phyloP scores from a whole-genome alignment of 1,140 invertebrate species.

The Drosophila serrata region DNA sequence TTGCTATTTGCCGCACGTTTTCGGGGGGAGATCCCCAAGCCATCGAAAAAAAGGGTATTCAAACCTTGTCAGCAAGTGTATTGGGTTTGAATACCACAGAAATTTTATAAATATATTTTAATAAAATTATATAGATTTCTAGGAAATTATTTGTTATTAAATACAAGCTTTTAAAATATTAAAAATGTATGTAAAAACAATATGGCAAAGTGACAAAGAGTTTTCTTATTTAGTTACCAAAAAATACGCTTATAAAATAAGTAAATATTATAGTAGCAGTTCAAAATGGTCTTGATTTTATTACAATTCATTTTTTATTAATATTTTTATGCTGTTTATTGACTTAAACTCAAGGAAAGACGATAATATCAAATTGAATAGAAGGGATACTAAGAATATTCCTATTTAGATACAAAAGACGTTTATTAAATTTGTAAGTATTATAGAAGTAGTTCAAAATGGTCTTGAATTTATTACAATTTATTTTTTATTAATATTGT shows the following conservation, averaged over 20 bases:
- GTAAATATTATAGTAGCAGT: not conserved
- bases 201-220: too few species aligned
- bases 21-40: not conserved
- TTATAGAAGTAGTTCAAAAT: not conserved
- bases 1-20: constrained; percentile 40
- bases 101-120: not conserved
- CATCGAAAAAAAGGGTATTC: constrained; percentile 18
- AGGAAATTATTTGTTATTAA: not conserved
- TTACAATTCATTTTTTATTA: not conserved
- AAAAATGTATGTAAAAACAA: too few species aligned
- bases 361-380: too few species aligned
- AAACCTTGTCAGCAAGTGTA: not conserved
- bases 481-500: too few species aligned
- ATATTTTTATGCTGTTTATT: too few species aligned
- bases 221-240: not conserved
- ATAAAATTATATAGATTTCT: not conserved
- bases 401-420: not conserved
- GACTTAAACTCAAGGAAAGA: not conserved
- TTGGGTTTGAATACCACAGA: not conserved
- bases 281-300: not conserved
- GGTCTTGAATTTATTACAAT: not conserved
- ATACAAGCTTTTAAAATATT: not conserved
- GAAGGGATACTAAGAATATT: too few species aligned
- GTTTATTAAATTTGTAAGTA: not conserved
- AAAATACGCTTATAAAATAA: not conserved